phyloP scores from a whole-genome alignment of 2,888 invertebrate species.

The Vesta saturnalis region DNA sequence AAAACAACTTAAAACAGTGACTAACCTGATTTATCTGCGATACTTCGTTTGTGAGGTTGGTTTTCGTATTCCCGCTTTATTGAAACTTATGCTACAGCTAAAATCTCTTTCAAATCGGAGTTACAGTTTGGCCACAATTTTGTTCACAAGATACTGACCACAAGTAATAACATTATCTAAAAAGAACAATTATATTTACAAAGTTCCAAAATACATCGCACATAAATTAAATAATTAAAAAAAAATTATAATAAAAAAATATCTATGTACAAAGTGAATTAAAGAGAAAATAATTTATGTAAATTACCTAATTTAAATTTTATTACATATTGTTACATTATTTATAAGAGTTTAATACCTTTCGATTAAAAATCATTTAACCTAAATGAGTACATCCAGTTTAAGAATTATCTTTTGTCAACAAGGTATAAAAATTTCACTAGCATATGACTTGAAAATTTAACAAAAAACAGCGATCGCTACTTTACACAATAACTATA shows the following conservation, averaged over 20 bases:
- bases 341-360: constrained; percentile 5
- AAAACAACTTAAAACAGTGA: too few relatives aligned
- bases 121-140: too few relatives aligned
- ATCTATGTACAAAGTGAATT: constrained; percentile 38
- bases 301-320: neutral
- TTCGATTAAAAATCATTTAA: neutral
- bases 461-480: neutral
- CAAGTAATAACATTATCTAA: neutral
- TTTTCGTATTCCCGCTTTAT: too few relatives aligned
- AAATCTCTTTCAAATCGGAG: too few relatives aligned
- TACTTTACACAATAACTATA: constrained; percentile 3
- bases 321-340: constrained; percentile 11
- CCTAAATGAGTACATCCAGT: constrained; percentile 9
- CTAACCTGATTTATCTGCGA: too few relatives aligned
- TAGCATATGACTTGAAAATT: neutral
- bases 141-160: too few relatives aligned
- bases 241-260: constrained; percentile 42
- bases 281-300: constrained; percentile 18
- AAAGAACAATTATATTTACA: constrained; percentile 38
- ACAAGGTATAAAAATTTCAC: neutral
- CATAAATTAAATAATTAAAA: constrained; percentile 37
- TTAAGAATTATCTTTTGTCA: neutral
- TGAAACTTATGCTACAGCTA: too few relatives aligned
- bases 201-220: constrained; percentile 15
- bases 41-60: too few relatives aligned